Percentiles rank a stretch among this genome's conserved stretches.
These are phyloP conservation scores for Thereva nobilitata DNA, from an alignment of 2,888 invertebrate genomes.

Conservation along the genomic window DNA sequence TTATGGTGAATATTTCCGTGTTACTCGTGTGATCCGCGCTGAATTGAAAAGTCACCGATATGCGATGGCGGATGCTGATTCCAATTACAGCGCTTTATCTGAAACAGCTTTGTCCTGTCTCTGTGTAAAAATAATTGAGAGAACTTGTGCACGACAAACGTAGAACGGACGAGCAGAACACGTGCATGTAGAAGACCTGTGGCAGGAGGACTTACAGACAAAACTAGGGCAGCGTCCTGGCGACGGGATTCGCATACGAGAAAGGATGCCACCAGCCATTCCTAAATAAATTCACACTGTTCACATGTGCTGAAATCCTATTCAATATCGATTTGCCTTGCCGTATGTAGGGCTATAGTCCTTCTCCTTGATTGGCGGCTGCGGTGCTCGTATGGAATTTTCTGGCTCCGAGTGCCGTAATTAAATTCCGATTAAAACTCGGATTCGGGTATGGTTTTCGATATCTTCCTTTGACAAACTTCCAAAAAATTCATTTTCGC, in stretches of 20 bases:
- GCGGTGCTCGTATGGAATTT: slow-evolving; percentile 9
- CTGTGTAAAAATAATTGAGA: slow-evolving; percentile 30
- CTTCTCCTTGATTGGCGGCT: slow-evolving; percentile 7
- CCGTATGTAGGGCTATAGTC: too few relatives aligned
- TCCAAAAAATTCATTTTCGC: not conserved
- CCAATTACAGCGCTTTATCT: slow-evolving; percentile 13
- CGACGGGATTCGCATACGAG: too few relatives aligned
- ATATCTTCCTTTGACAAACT: not conserved
- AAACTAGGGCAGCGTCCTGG: too few relatives aligned
- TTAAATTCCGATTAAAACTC: slow-evolving; percentile 20
- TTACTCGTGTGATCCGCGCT: too few relatives aligned
- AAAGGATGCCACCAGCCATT: too few relatives aligned
- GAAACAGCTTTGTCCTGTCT: slow-evolving; percentile 19
- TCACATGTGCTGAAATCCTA: too few relatives aligned
- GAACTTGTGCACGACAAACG: not conserved
- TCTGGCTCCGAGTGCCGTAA: slow-evolving; percentile 14
- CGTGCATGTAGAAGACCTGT: too few relatives aligned
- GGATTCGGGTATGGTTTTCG: not conserved
- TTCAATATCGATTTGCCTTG: too few relatives aligned
- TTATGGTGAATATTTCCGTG: too few relatives aligned
- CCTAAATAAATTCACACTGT: too few relatives aligned
- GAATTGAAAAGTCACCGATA: slow-evolving; percentile 1
- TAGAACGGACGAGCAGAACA: too few relatives aligned
- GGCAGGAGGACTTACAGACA: too few relatives aligned
- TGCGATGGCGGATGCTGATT: slow-evolving; percentile 7